A percentile compares a stretch with the other conserved stretches of the same genome.
Conservation (phyloP, 2,888 invertebrate genomes). For the Biston betularia region DNA sequence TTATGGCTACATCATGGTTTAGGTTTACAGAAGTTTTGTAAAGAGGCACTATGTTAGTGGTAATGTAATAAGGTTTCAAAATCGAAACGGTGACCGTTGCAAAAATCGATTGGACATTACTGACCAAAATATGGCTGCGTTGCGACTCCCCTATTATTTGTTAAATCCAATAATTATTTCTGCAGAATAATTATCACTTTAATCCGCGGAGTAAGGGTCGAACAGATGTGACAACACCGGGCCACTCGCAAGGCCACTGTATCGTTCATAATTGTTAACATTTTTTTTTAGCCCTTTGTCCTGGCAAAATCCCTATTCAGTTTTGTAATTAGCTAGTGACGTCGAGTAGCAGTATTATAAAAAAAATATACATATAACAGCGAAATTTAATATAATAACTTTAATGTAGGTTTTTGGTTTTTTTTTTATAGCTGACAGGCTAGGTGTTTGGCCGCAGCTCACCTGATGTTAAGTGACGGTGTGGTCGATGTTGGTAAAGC, state of each 20-base stretch:
- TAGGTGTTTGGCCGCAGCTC: too few relatives aligned
- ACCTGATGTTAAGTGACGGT: too few relatives aligned
- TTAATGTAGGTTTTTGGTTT: too few relatives aligned
- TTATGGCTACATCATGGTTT: too few relatives aligned
- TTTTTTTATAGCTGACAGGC: too few relatives aligned
- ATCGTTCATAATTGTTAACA: slow-evolving; percentile 78
- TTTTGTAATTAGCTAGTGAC: slow-evolving; percentile 82
- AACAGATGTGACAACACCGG: slow-evolving; percentile 85
- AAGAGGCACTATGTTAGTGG: too few relatives aligned
- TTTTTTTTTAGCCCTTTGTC: slow-evolving; percentile 69
- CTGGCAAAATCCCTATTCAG: slow-evolving; percentile 70
- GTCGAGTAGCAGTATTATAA: too few relatives aligned
- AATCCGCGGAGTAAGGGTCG: slow-evolving; percentile 74
- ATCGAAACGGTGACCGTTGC: slow-evolving; percentile 4
- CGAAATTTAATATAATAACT: too few relatives aligned
- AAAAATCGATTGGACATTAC: slow-evolving; percentile 5
- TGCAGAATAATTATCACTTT: slow-evolving; percentile 82
- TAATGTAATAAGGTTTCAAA: not conserved
- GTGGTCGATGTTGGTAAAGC: too few relatives aligned
- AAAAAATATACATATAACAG: too few relatives aligned
- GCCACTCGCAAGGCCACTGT: slow-evolving; percentile 82
- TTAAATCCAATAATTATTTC: slow-evolving; percentile 81
- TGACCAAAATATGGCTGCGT: slow-evolving; percentile 27
- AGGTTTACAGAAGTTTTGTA: too few relatives aligned
- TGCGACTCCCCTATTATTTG: slow-evolving; percentile 31